Evolutionary conservation across 1,140 invertebrate genomes (phyloP).

Genomic region (Sipha flava): DNA sequence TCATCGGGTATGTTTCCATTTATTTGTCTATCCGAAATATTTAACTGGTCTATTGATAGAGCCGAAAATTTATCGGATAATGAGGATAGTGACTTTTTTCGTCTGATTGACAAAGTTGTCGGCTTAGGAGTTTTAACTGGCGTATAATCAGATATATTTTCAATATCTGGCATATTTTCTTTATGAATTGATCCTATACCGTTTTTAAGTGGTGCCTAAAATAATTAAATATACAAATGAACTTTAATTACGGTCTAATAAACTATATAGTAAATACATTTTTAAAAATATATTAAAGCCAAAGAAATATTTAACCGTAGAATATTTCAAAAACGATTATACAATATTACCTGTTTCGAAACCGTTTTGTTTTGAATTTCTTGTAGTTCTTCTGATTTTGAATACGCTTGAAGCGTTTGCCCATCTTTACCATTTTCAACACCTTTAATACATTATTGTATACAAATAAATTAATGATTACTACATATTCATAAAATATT

Average conservation of each 20-base stretch:
- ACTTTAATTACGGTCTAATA: neutral
- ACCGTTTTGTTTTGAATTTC: slow-evolving; percentile 12
- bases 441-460: neutral
- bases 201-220: neutral
- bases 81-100: neutral
- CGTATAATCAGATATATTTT: neutral
- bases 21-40: neutral
- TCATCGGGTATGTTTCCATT: neutral
- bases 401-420: neutral
- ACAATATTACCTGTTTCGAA: slow-evolving; percentile 4
- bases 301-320: neutral
- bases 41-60: neutral
- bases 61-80: neutral
- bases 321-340: no score
- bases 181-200: neutral
- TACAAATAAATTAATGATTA: neutral
- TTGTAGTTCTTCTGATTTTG: slow-evolving; percentile 10
- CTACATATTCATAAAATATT: neutral
- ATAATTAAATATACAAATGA: neutral
- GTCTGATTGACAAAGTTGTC: neutral
- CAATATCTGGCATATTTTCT: neutral
- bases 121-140: neutral
- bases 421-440: neutral
- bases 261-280: neutral
- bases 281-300: neutral